A percentile compares a stretch with the other conserved stretches of the same genome.
Conservation (phyloP, 2,888 invertebrate genomes). For the Tetheella fluctuosa region DNA sequence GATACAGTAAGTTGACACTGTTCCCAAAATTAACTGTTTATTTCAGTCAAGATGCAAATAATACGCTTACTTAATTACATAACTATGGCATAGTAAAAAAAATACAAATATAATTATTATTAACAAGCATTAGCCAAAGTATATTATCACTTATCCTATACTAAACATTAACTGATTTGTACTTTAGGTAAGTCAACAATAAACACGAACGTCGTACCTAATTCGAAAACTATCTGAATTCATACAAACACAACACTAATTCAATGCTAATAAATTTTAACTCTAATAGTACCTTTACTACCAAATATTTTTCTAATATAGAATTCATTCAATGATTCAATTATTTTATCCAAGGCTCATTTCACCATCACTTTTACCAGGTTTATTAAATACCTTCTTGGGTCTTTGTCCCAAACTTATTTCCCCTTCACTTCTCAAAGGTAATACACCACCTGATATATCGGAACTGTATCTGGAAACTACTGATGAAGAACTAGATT, state of each 20-base stretch:
- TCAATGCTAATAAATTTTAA: too few relatives aligned
- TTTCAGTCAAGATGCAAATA: slow-evolving; percentile 50
- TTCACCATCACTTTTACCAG: slow-evolving; percentile 63
- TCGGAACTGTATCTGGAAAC: slow-evolving; percentile 57
- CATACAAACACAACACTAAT: slow-evolving; percentile 10
- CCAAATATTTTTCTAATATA: not conserved
- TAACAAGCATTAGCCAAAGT: slow-evolving; percentile 30
- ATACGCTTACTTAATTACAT: slow-evolving; percentile 40
- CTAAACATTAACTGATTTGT: slow-evolving; percentile 69
- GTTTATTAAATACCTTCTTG: slow-evolving; percentile 39
- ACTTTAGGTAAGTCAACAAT: slow-evolving; percentile 63
- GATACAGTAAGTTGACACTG: slow-evolving; percentile 7
- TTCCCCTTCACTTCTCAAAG: slow-evolving; percentile 72
- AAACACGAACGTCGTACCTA: slow-evolving; percentile 32
- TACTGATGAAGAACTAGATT: slow-evolving; percentile 59
- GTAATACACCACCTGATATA: slow-evolving; percentile 53
- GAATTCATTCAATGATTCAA: not conserved
- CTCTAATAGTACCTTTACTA: too few relatives aligned
- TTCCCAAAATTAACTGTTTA: slow-evolving; percentile 44
- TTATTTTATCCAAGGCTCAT: slow-evolving; percentile 49
- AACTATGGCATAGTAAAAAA: slow-evolving; percentile 45
- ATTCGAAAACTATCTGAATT: slow-evolving; percentile 14
- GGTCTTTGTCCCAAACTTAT: slow-evolving; percentile 52
- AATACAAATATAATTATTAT: slow-evolving; percentile 27
- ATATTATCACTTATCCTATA: slow-evolving; percentile 25